These are phyloP conservation scores for Eospalax fontanierii DNA, from an alignment of 2,797 vertebrate genomes.

Conservation along the genomic window DNA sequence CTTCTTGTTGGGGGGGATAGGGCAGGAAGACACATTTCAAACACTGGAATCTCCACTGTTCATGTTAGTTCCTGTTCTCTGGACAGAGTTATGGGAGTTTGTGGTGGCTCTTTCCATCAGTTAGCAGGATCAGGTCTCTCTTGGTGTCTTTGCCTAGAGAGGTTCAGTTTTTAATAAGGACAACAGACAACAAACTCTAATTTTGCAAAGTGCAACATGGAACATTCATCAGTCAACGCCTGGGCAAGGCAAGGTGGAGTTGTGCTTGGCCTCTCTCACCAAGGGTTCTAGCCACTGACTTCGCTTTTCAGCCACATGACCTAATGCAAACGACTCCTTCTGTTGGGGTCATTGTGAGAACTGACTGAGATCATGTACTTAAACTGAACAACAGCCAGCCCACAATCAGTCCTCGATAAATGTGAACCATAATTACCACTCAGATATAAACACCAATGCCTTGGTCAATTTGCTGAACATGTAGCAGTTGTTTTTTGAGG, in stretches of 20 bases:
- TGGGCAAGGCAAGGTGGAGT: neutral
- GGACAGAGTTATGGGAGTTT: neutral
- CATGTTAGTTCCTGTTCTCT: neutral
- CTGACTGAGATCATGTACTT: constrained; percentile 14
- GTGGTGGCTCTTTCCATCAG: neutral
- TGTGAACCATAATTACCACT: constrained; percentile 8
- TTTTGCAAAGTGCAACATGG: neutral
- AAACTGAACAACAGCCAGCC: neutral
- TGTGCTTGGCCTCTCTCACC: neutral
- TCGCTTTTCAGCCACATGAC: neutral
- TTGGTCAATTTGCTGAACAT: neutral
- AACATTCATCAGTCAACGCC: neutral
- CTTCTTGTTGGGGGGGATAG: neutral
- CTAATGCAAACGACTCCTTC: constrained; percentile 18
- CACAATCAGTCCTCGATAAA: constrained; percentile 51
- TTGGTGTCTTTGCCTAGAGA: neutral
- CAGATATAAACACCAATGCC: constrained; percentile 48
- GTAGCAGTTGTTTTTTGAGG: constrained; percentile 44
- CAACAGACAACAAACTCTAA: neutral
- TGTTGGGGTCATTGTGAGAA: neutral
- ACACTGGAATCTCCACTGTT: neutral
- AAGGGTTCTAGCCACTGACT: neutral
- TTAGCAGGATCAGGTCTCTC: neutral
- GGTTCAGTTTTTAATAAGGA: constrained; percentile 61
- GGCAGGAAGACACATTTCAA: constrained; percentile 5